phyloP scores from a whole-genome alignment of 2,888 invertebrate species.

The Mellilla xanthometata region DNA sequence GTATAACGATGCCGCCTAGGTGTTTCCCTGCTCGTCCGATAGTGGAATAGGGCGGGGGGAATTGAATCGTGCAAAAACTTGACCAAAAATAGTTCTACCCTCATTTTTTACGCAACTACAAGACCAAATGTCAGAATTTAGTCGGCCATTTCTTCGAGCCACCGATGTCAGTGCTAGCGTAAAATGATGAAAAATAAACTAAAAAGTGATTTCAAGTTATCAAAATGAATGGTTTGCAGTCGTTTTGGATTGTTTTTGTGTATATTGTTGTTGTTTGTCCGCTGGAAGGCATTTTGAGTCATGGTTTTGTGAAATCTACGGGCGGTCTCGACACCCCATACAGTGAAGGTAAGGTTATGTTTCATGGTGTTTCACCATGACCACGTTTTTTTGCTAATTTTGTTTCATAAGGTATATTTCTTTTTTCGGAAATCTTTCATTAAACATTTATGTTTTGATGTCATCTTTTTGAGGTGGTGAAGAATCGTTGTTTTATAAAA shows the following conservation, averaged over 20 bases:
- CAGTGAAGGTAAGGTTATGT: slow-evolving; percentile 21
- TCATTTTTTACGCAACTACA: slow-evolving; percentile 1
- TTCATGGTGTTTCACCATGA: not conserved
- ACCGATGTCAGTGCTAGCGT: not conserved
- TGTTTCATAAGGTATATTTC: too few relatives aligned
- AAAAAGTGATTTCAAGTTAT: not conserved
- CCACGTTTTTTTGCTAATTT: slow-evolving; percentile 10
- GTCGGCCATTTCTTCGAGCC: slow-evolving; percentile 9
- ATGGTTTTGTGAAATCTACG: slow-evolving; percentile 5
- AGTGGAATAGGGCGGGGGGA: too few relatives aligned
- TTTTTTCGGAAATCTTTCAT: too few relatives aligned
- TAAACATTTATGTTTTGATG: too few relatives aligned
- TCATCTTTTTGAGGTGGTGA: too few relatives aligned
- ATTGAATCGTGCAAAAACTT: too few relatives aligned
- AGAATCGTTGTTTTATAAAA: too few relatives aligned
- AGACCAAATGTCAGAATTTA: not conserved
- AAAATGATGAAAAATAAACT: not conserved
- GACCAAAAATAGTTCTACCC: slow-evolving; percentile 10
- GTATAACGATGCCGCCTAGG: too few relatives aligned
- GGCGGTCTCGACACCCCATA: slow-evolving; percentile 4
- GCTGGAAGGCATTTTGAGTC: slow-evolving; percentile 4
- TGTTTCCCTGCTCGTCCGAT: too few relatives aligned
- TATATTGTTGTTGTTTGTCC: slow-evolving; percentile 12
- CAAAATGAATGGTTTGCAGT: slow-evolving; percentile 16
- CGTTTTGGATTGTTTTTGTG: slow-evolving; percentile 13